Percentiles rank a stretch among this genome's conserved stretches.
These are phyloP conservation scores for Ceratoteleas bidentatus DNA, from an alignment of 1,140 invertebrate species.

Conservation along the genomic window DNA sequence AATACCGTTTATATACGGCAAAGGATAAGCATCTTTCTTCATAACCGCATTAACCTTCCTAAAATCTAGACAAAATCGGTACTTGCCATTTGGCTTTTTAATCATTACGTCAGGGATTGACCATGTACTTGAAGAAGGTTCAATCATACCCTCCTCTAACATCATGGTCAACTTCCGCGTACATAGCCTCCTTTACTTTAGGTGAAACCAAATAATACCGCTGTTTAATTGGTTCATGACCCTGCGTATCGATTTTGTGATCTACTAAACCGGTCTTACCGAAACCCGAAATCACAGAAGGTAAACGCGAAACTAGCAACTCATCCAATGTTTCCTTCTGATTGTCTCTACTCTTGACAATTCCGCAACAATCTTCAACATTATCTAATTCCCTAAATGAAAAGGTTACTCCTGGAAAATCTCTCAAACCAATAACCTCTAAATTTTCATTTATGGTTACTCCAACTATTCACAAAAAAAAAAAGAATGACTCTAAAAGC, in stretches of 20 bases:
- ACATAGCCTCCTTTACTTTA: conserved; percentile 31
- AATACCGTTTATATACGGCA: too few relatives aligned
- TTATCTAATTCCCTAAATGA: background rate
- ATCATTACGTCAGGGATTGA: conserved; percentile 30
- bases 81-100: conserved; percentile 14
- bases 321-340: background rate
- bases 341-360: conserved; percentile 2
- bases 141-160: conserved; percentile 6
- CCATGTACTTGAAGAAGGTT: conserved; percentile 29
- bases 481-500: too few relatives aligned
- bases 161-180: conserved; percentile 23
- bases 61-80: conserved; percentile 38
- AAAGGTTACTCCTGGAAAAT: too few relatives aligned
- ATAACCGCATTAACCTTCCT: conserved; percentile 30
- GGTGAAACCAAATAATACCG: too few relatives aligned
- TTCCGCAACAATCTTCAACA: conserved; percentile 7
- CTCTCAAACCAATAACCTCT: too few relatives aligned
- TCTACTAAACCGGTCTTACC: conserved; percentile 10
- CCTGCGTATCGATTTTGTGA: conserved; percentile 30
- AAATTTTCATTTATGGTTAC: too few relatives aligned
- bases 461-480: too few relatives aligned
- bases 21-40: too few relatives aligned
- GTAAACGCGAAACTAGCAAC: conserved; percentile 8
- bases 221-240: too few relatives aligned
- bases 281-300: conserved; percentile 1